Percentiles rank a stretch among this genome's conserved stretches.
phyloP scores from a whole-genome alignment of 2,888 invertebrate genomes.

The Diaprepes abbreviatus region DNA sequence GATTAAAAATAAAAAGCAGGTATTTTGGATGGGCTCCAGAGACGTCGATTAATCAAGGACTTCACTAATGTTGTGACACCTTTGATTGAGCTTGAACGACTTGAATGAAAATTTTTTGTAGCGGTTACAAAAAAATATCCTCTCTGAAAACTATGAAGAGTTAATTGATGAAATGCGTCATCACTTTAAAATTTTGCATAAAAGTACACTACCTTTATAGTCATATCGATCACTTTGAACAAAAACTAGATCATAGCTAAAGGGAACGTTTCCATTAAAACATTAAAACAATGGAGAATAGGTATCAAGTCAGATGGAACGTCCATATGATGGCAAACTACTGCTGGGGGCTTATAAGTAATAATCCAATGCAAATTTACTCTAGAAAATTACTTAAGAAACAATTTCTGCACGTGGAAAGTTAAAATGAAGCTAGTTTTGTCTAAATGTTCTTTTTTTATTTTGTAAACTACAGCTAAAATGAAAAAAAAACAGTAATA shows the following conservation, averaged over 20 bases:
- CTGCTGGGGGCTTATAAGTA: neutral
- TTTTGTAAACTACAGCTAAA: neutral
- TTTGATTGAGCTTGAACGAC: neutral
- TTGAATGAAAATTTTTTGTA: neutral
- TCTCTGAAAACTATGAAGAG: neutral
- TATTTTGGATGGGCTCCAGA: neutral
- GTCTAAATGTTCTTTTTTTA: neutral
- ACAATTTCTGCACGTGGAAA: neutral
- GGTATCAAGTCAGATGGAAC: neutral
- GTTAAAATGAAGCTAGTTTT: neutral
- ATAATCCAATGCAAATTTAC: neutral
- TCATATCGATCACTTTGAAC: neutral
- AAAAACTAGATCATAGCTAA: neutral
- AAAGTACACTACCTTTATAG: neutral
- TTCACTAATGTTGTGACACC: neutral
- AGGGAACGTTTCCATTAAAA: neutral
- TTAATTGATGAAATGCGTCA: neutral
- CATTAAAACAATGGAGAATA: neutral
- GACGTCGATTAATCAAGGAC: neutral
- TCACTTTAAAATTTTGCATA: neutral
- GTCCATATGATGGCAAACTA: neutral
- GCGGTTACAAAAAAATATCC: neutral
- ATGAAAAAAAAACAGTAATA: neutral
- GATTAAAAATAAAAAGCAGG: neutral
- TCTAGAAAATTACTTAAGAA: neutral